Base-by-base conservation (phyloP, 1,140 invertebrate species). In the Brachionus manjavacas region DNA sequence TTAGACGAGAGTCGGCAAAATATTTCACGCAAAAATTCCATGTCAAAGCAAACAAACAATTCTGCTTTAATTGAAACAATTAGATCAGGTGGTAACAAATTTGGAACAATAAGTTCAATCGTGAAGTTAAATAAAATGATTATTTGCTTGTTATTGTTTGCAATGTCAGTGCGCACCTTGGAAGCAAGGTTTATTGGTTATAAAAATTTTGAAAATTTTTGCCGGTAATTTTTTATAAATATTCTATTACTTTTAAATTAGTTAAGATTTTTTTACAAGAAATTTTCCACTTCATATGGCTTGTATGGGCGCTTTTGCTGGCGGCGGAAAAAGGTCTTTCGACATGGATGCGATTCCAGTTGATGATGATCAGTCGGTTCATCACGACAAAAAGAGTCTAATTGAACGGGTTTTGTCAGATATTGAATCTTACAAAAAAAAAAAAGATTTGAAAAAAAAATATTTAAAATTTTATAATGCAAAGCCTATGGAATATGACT, bases 291-390 rank as follows among this genome's bases (percentile, higher is more conserved):
- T 81, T 14, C 79, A 81, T 46, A 81, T 23, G 60, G 31, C 16
- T 25, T 81, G 79, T 46, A 81, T 81, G 79, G 79, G 79, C 11
- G 79, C 79, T 28, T 81, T 81, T 81, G 79, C 79, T 1, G 79
- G 79, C 14, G 79, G 79, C 14, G 79, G 79, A 41, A 81, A 81
- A 16, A 41, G 79, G 14, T 81, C 79, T 2, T 81, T 68, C 12
- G 79, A 81, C 20, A 43, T 64, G 41, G 52, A 28, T 14, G 25
- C 25, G 16, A 11, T 20, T 23, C 20, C 52, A 64, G 20, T 80
- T 28, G 49, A 41, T 9, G 8, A 55, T 23, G 3, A 31, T 39
- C 70, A n/a, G 3, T 70, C 43, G 14, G 46, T 46, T 16, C 25
- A 78, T 7, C 23, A 78, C n/a, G 12, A 7, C 39, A 64, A 31